Conservation (phyloP, 2,888 invertebrate species). For the Cephus spinipes region DNA sequence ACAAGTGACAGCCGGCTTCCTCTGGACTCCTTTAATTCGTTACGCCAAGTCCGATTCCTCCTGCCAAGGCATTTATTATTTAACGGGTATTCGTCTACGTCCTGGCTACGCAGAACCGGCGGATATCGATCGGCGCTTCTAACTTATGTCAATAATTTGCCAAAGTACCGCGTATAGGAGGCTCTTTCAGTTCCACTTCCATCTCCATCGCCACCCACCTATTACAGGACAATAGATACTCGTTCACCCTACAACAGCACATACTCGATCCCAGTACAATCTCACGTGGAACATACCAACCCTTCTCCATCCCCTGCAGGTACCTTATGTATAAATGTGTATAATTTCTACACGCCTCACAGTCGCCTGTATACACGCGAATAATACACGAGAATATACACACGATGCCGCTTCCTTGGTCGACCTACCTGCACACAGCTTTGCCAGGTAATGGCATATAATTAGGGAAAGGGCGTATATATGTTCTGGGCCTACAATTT, state of each 20-base stretch:
- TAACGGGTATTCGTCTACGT: neutral
- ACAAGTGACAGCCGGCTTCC: neutral
- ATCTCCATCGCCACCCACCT: slow-evolving; percentile 31
- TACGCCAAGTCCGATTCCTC: slow-evolving; percentile 13
- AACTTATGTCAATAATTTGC: slow-evolving; percentile 44
- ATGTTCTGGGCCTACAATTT: slow-evolving; percentile 38
- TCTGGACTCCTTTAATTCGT: slow-evolving; percentile 31
- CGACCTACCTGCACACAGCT: slow-evolving; percentile 14
- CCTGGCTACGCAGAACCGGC: slow-evolving; percentile 7
- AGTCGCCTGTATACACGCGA: slow-evolving; percentile 11
- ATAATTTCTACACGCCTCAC: neutral
- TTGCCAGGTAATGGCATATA: slow-evolving; percentile 41
- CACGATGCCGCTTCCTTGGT: neutral
- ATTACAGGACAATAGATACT: slow-evolving; percentile 40
- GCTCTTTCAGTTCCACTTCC: slow-evolving; percentile 34
- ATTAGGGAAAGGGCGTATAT: slow-evolving; percentile 39
- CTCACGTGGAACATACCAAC: slow-evolving; percentile 10
- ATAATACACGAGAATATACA: slow-evolving; percentile 6
- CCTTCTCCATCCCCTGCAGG: neutral
- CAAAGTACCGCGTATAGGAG: slow-evolving; percentile 19
- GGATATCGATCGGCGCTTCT: slow-evolving; percentile 33
- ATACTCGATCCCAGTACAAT: slow-evolving; percentile 14
- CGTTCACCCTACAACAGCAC: slow-evolving; percentile 4
- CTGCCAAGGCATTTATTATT: slow-evolving; percentile 21
- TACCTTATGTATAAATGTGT: slow-evolving; percentile 11